These are phyloP conservation scores for Pollicipes pollicipes DNA, from an alignment of 1,140 invertebrate genomes.

Conservation along the genomic window DNA sequence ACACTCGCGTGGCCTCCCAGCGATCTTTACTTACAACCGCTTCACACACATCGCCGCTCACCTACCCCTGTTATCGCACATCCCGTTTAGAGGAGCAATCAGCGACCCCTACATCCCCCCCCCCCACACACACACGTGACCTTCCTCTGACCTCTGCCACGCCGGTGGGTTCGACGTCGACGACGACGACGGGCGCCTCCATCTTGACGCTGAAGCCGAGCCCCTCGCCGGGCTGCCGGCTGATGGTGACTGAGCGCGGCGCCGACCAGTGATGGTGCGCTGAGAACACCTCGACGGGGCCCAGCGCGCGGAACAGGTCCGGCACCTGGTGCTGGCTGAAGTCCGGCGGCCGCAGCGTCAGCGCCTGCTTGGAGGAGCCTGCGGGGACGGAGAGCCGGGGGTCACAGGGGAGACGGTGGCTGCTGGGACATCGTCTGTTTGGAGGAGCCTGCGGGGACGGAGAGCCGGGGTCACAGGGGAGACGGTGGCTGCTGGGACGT, in stretches of 20 bases:
- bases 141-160: constrained; percentile 61
- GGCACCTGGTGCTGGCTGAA: constrained; percentile 68
- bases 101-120: too few species aligned
- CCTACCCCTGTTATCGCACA: too few species aligned
- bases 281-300: constrained; percentile 82
- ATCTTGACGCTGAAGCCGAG: constrained; percentile 86
- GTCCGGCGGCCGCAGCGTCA: constrained; percentile 67
- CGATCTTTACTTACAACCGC: too few species aligned
- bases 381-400: constrained; percentile 19
- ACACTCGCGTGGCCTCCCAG: too few species aligned
- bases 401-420: too few species aligned
- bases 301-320: constrained; percentile 70
- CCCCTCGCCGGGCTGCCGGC: constrained; percentile 39
- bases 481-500: too few species aligned
- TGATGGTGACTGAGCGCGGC: constrained; percentile 56
- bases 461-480: too few species aligned
- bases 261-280: constrained; percentile 83
- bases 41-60: too few species aligned
- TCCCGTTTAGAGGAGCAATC: too few species aligned
- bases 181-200: constrained; percentile 76
- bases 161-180: constrained; percentile 69
- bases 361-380: constrained; percentile 74
- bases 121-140: too few species aligned
- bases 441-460: too few species aligned
- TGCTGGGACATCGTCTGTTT: too few species aligned